phyloP scores from a whole-genome alignment of 2,113 vertebrate genomes.

The Gorsachius goisagi region DNA sequence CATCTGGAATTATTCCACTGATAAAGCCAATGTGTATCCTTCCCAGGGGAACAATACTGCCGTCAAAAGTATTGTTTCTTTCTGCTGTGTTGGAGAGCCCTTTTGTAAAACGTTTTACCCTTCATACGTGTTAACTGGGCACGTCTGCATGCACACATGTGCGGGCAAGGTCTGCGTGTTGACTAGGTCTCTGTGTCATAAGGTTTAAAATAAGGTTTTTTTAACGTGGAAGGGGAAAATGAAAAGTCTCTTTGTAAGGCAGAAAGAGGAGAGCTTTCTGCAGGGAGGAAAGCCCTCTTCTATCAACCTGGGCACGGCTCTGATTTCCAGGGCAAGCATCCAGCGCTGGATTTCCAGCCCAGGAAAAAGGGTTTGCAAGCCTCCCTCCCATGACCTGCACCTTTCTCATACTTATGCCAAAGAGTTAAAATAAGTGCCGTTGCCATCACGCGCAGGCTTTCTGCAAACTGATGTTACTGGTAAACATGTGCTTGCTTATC shows the following conservation, averaged over 20 bases:
- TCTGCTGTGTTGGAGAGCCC: slow-evolving; percentile 46
- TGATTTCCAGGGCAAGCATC: not conserved
- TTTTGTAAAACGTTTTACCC: not conserved
- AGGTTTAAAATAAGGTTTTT: not conserved
- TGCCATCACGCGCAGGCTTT: not conserved
- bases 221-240: not conserved
- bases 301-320: not conserved
- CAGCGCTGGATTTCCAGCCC: not conserved
- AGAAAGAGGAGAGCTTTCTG: not conserved
- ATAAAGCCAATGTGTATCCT: slow-evolving; percentile 45
- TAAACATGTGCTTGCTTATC: slow-evolving; percentile 29
- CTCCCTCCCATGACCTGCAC: not conserved
- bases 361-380: not conserved
- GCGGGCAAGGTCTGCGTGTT: not conserved
- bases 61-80: slow-evolving; percentile 49
- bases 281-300: not conserved
- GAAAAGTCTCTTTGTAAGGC: not conserved
- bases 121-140: not conserved
- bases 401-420: not conserved
- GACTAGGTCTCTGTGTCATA: not conserved
- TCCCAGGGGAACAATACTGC: slow-evolving; percentile 47
- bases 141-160: not conserved
- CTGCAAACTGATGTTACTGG: not conserved
- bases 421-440: not conserved
- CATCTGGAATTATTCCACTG: slow-evolving; percentile 72